Base-by-base conservation (phyloP, 2,888 invertebrate genomes). In the Aleiodes alternator region DNA sequence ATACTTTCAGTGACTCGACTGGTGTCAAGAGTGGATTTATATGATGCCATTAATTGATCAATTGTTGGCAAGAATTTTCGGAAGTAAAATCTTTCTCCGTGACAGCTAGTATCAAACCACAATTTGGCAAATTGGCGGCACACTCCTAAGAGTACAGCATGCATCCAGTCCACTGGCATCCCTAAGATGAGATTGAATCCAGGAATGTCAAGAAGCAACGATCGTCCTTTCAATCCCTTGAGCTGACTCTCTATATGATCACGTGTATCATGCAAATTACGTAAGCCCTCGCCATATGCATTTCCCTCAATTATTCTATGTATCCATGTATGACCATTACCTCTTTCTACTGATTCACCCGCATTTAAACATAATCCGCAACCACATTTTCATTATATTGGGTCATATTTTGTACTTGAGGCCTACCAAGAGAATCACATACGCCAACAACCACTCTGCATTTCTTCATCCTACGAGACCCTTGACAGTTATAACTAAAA, bases 371-470 rank as follows among this genome's bases (percentile, higher is more conserved):
- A 23, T 23, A 23, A 23, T 23, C 23, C 23, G 2, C 23, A 23
- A 23, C 23, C 23, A 23, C 61, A 80, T 5, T 72, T 59, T 0
- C 80, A 53, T 80, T 80, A 31, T 74, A 80, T 61, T 73, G 76
- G n/a, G 69, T 55, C 2, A 73, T 59, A 70, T 59, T 66, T 73
- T 74, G 12, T 4, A 80, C 71, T 11, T 70, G 55, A 11, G 79
- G 76, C 43, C 79, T 43, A 8, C 71, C 81, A 14, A 77, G 73
- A 51, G 74, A 75, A 75, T 81, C 80, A 12, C 76, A 78, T 50
- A 81, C 56, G 8, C 75, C 74, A 3, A 69, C 14, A 50, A 79
- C 23, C 9, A 79, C 14, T 38, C 51, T 48, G 29, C 70, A 64
- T 71, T 73, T 78, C 78, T 77, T 74, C 12, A 12, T 70, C 31